Evolutionary conservation across 1,140 invertebrate genomes (phyloP), one percentile per base, ranked within the genome.

Genomic region (Chelonus insularis): DNA sequence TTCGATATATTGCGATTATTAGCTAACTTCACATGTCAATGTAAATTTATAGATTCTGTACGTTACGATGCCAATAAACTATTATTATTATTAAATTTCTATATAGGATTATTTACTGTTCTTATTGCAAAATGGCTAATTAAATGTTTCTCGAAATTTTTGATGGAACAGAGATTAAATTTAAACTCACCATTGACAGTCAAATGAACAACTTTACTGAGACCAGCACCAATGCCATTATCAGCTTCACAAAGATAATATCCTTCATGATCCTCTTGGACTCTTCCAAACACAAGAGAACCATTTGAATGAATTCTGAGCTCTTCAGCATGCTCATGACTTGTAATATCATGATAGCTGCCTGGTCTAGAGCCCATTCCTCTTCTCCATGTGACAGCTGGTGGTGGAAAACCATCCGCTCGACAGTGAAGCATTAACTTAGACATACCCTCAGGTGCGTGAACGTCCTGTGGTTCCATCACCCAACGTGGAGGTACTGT

Each of bases 161-260:
- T n/a, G n/a, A n/a, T n/a, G n/a, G n/a, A n/a, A n/a, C n/a, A n/a
- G n/a, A n/a, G n/a, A n/a, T n/a, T n/a, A n/a, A n/a, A n/a, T n/a
- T n/a, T n/a, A n/a, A 29, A 29, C 86, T 82, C 86, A 90, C 90
- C 90, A 73, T 96, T 93, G 23, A 95, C 91, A 79, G 91, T 93
- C 18, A 95, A 81, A 70, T 91, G 91, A 66, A 94, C 90, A 20
- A 94, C 89, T 79, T 94, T 94, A 80, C 91, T 93, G 11, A 95
- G 85, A 1, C 91, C 92, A 18, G 91, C 87, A 2, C 94, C 94
- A 63, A 97, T 93, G 50, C 89, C 91, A 73, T 97, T 97, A 67
- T 92, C 88, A 0, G 93, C 93, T 71, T 96, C 94, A 81, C 95
- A 97, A 7, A 97, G 82, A 74, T 96, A 97, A 72, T 92, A 90